Conservation (phyloP, 37 sponge, comb jelly and placozoan genomes). For the Cliona cf. orientalis region DNA sequence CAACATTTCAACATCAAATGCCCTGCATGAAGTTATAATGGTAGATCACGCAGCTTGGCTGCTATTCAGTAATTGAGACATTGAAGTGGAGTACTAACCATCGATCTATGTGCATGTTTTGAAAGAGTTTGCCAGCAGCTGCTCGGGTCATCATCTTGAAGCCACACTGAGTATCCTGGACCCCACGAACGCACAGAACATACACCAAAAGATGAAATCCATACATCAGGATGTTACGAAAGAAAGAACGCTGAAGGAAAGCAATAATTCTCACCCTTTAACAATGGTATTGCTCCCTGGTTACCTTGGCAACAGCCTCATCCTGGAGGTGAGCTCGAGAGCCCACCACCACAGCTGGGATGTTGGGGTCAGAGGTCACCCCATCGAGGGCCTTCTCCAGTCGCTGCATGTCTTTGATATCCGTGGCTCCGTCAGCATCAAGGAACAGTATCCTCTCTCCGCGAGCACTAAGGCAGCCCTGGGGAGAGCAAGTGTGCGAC, state of each 20-base stretch:
- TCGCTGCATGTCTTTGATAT: slow-evolving; percentile 76
- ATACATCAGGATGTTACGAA: slow-evolving; percentile 95
- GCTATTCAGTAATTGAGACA: background rate
- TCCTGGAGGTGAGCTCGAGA: slow-evolving; percentile 98
- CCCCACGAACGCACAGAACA: slow-evolving; percentile 86
- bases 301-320: slow-evolving; percentile 90
- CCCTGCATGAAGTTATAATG: slow-evolving; percentile 52
- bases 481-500: no score
- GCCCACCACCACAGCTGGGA: slow-evolving; percentile 77
- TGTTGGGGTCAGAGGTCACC: slow-evolving; percentile 48
- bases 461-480: slow-evolving; percentile 95
- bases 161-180: slow-evolving; percentile 99
- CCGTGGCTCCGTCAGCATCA: slow-evolving; percentile 98
- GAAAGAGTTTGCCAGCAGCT: slow-evolving; percentile 79
- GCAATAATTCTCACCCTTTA: slow-evolving; percentile 65
- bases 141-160: slow-evolving; percentile 95
- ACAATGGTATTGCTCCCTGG: background rate
- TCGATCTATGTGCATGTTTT: slow-evolving; percentile 85
- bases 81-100: slow-evolving; percentile 60
- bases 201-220: slow-evolving; percentile 93
- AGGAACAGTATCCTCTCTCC: slow-evolving; percentile 85
- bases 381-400: slow-evolving; percentile 77
- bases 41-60: background rate
- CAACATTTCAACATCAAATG: slow-evolving; percentile 99
- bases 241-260: slow-evolving; percentile 82